Evolutionary conservation across 2,797 vertebrate species (phyloP).

Genomic region (Enteromius argenteus): DNA sequence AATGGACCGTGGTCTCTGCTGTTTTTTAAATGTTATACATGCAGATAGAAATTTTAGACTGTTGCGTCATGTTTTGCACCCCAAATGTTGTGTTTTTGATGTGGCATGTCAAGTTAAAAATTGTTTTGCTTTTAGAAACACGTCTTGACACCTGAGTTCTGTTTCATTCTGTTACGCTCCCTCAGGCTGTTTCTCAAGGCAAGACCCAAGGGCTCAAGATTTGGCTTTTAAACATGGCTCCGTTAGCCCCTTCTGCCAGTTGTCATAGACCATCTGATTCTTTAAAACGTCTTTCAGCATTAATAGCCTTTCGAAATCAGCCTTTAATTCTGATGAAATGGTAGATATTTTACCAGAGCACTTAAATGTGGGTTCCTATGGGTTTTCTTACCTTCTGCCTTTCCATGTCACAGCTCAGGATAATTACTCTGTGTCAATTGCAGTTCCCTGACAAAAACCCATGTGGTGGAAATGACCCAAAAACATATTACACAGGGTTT

Average conservation of each 20-base stretch:
- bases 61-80: constrained; percentile 1
- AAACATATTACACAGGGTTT: not conserved
- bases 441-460: not conserved
- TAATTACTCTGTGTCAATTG: not conserved
- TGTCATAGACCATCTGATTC: constrained; percentile 6
- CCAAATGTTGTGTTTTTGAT: constrained; percentile 22
- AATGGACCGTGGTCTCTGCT: not conserved
- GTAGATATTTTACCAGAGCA: not conserved
- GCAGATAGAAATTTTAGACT: constrained; percentile 1
- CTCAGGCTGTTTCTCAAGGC: not conserved
- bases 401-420: constrained; percentile 7
- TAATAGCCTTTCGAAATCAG: not conserved
- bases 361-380: not conserved
- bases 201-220: not conserved
- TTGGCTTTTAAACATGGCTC: not conserved
- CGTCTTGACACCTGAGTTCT: constrained; percentile 8
- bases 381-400: not conserved
- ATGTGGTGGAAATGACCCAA: not conserved
- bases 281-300: not conserved
- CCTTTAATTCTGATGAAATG: not conserved
- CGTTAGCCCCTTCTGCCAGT: not conserved
- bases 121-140: constrained; percentile 13
- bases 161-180: not conserved
- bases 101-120: constrained; percentile 27
- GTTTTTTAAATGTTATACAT: constrained; percentile 8